phyloP scores from a whole-genome alignment of 2,888 invertebrate genomes.

The Callyntrura guangdongensis region DNA sequence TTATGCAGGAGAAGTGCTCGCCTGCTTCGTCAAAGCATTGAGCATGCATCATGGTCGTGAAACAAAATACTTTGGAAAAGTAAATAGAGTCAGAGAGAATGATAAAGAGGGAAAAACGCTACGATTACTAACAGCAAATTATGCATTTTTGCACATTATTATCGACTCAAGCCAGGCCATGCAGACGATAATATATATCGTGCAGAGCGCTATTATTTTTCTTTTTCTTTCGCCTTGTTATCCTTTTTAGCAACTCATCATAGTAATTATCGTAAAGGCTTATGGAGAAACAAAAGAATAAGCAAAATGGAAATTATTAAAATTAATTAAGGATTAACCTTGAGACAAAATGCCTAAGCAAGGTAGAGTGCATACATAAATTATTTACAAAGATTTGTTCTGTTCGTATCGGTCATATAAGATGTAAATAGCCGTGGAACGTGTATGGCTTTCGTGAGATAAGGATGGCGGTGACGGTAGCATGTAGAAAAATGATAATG shows the following conservation, averaged over 20 bases:
- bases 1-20: background rate
- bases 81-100: background rate
- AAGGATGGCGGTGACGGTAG: background rate
- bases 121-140: constrained; percentile 51
- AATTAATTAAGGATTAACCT: constrained; percentile 68
- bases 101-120: background rate
- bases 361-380: constrained; percentile 16
- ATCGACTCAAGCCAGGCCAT: background rate
- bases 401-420: background rate
- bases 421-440: background rate
- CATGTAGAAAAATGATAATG: constrained; percentile 30
- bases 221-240: background rate
- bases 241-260: constrained; percentile 48
- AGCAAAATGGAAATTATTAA: constrained; percentile 42
- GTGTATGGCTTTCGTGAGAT: too few relatives aligned
- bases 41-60: constrained; percentile 20
- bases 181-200: constrained; percentile 6
- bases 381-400: background rate
- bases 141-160: constrained; percentile 56
- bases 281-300: background rate
- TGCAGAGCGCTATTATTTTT: constrained; percentile 1
- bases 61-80: constrained; percentile 40
- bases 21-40: background rate
- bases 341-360: constrained; percentile 54
- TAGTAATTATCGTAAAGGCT: background rate